Base-by-base conservation (phyloP, 2,113 vertebrate genomes). In the Prietella phreatophila region DNA sequence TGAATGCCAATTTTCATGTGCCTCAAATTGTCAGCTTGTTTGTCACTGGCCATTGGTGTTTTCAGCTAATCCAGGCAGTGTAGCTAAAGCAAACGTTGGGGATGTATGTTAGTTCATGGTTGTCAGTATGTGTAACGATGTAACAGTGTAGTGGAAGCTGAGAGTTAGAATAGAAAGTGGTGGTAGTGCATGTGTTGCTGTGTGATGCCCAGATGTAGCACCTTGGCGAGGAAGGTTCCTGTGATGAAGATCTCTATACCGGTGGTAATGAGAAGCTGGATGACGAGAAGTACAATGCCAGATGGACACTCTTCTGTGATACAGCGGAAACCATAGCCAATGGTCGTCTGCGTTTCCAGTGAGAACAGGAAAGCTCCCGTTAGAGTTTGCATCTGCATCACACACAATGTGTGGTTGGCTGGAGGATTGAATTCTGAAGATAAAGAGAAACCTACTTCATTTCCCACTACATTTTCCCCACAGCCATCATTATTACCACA, bases 181-280 rank as follows among this genome's bases (percentile, higher is more conserved):
- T 47, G 42, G 42, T 56, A 5, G 11, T 53, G 36, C 15, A 15
- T 42, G 6, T 61, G 22, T 56, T 4, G 15, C 55, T 56, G 55
- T 56, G 55, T 56, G 2, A 75, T 15, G 20, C 63, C 20, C 22
- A 75, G 20, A 61, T 69, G 69, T 17, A 33, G 85, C 83, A 95
- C 95, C 95, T 99, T 99, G 56, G 98, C 98, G 84, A 99, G 92
- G 93, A 99, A 99, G 88, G 98, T 99, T 20, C 98, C 98, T 0
- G 98, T 99, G 95, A 99, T 98, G 95, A 99, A 99, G 93, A 99
- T 98, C 93, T 99, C 98, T 95, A 99, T 93, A 91, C 98, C 97
- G 94, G 97, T 99, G 91, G 98, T 99, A 88, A 99, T 95, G 87
- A 99, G 97, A 33, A 99, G 96, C 93, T 99, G 98, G 25, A 96